Base-by-base conservation (phyloP, 2,888 invertebrate genomes). In the Drosophila demipolita region DNA sequence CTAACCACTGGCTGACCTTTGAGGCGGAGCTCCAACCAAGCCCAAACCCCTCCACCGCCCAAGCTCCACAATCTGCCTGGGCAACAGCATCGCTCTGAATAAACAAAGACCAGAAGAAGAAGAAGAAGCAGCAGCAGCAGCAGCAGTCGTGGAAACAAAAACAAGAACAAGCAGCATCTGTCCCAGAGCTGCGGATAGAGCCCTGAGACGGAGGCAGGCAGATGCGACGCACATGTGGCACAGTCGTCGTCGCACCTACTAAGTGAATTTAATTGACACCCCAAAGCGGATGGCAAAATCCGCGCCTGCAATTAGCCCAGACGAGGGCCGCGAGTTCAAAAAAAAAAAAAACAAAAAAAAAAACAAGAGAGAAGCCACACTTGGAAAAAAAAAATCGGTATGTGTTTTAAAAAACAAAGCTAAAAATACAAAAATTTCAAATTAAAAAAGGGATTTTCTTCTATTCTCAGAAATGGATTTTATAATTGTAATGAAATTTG, bases 221-320 rank as follows among this genome's bases (percentile, higher is more conserved):
- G 90, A 86, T 90, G 86, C 61, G 33, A 61, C 60, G 75, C 86
- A 86, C 81, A 86, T 86, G 85, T 86, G 78, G 76, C 68, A 60
- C 70, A 71, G 66, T 68, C 73, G 68, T 58, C 74, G 73, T 73
- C 58, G 83, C 80, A 83, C 81, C 83, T 83, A 70, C 74, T 83
- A 77, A 87, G 75, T 89, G 86, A 76, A 85, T 88, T 88, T 85
- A 89, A 89, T 89, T 90, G 85, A 88, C 85, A 90, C 86, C 88
- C 76, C 80, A 69, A 45, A 45, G 69, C 72, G 78, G 78, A 69
- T 72, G 74, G 67, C 74, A 77, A 84, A 87, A 88, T 85, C 86
- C 86, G 88, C 90, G 85, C 68, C 90, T 71, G 90, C 88, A 85
- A 85, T 85, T 89, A 85, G 84, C 74, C 66, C 61, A 67, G 65